Evolutionary conservation across 2,113 vertebrate genomes (phyloP).

Genomic region (Halcyon malimbica): DNA sequence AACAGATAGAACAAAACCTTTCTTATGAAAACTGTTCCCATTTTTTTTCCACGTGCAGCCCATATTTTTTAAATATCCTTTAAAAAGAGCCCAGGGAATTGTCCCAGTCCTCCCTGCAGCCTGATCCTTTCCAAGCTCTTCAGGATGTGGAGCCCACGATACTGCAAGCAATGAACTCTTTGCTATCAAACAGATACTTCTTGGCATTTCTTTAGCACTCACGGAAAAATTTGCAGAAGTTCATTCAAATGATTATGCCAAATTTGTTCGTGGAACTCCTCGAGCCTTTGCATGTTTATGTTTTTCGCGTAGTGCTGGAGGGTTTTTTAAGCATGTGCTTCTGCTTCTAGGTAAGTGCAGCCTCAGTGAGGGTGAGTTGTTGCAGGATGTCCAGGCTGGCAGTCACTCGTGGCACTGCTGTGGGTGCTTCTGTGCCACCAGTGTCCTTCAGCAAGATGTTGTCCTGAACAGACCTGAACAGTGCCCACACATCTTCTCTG

Average conservation of each 20-base stretch:
- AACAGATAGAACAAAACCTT: constrained; percentile 66
- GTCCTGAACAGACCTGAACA: not conserved
- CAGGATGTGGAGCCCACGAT: not conserved
- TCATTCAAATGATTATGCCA: not conserved
- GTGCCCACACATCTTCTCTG: not conserved
- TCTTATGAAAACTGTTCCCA: constrained; percentile 52
- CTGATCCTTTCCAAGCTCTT: not conserved
- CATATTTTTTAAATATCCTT: constrained; percentile 56
- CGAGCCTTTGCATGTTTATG: not conserved
- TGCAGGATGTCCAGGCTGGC: not conserved
- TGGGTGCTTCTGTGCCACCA: accelerated
- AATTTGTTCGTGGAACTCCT: not conserved
- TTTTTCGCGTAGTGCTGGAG: not conserved
- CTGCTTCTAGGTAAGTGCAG: not conserved
- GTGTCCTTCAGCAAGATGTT: not conserved
- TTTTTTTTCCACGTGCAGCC: constrained; percentile 55
- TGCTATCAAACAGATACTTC: not conserved
- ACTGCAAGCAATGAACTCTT: not conserved
- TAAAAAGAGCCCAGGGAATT: not conserved
- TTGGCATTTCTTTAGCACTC: not conserved
- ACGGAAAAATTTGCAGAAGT: not conserved
- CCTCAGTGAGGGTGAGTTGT: not conserved
- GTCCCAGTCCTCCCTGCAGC: not conserved
- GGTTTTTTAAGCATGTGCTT: not conserved
- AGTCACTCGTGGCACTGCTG: too few species aligned